Evolutionary conservation across 2,797 vertebrate species (phyloP).

Genomic region (Takifugu rubripes): DNA sequence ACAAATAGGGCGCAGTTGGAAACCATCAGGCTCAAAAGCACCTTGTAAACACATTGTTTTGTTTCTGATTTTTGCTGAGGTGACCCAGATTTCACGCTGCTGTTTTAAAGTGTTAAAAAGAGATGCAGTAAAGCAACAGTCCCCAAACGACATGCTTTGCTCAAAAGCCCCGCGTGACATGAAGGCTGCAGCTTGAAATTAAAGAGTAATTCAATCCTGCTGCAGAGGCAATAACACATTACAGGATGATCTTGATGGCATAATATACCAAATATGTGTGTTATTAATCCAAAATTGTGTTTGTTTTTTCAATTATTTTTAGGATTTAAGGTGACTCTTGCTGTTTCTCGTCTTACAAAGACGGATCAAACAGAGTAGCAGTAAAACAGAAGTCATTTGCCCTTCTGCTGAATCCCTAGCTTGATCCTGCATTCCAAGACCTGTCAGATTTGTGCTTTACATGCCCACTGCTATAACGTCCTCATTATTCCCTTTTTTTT

Average conservation of each 20-base stretch:
- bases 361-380: conserved; percentile 45
- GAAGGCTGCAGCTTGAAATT: conserved; percentile 43
- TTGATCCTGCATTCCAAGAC: conserved; percentile 15
- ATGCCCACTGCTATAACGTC: neutral
- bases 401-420: conserved; percentile 14
- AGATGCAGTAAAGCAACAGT: conserved; percentile 23
- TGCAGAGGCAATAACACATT: conserved; percentile 2
- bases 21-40: conserved; percentile 19
- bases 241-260: neutral
- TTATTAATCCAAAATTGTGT: too few species aligned
- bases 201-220: conserved; percentile 14
- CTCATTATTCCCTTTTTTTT: conserved; percentile 24
- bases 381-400: conserved; percentile 28
- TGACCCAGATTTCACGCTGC: conserved; percentile 17
- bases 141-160: conserved; percentile 9
- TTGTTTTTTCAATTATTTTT: too few species aligned
- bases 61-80: conserved; percentile 10
- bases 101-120: conserved; percentile 19
- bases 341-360: conserved; percentile 12
- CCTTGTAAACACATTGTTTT: conserved; percentile 14
- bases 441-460: too few species aligned
- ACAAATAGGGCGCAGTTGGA: conserved; percentile 41
- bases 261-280: too few species aligned
- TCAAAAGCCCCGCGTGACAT: conserved; percentile 42
- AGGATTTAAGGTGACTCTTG: too few species aligned